Base-by-base conservation (phyloP, 2,888 invertebrate species). In the Magallana nippona region DNA sequence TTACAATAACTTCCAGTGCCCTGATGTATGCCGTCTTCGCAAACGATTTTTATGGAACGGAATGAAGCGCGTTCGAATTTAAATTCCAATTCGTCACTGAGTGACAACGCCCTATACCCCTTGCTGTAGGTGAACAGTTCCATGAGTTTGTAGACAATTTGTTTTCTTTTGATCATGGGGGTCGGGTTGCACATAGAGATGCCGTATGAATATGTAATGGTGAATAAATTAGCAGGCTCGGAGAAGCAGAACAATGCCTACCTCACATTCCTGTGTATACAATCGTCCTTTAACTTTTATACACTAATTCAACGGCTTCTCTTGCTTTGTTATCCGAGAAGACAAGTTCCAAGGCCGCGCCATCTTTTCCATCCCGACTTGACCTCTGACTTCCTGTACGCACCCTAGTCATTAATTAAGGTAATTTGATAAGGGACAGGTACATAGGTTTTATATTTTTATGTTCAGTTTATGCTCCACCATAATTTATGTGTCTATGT, bases 401-500 rank as follows among this genome's bases (percentile, higher is more conserved):
- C 27, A 27, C 71, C 27, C 71, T 71, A 15, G 22, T 32, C 71
- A 71, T 71, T 71, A 71, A 71, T 71, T 71, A 13, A 71, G 11
- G 71, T 71, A 71, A 71, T 71, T 32, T 71, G 71, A 71, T 71
- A 27, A 71, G 71, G 27, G 27, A 27, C 71, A 27, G 32, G 71
- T 71, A 71, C 32, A 32, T 13, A 71, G 27, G 32, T 71, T 71
- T 71, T 32, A 27, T 22, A 27, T 71, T 71, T 60, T 71, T 71
- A 71, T 71, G 22, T 27, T 15, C 71, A 27, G 27, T 71, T 71
- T 71, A 71, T 71, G 71, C 32, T 13, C 10, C 22, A 13, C 22
- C 71, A 71, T 71, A 71, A 71, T 71, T 71, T 71, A 71, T 71
- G 71, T 71, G 71, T 71, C 71, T 71, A 27, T 13, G 15, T 27